Evolutionary conservation across 2,888 invertebrate species (phyloP).

Genomic region (Lasioglossum lativentre): DNA sequence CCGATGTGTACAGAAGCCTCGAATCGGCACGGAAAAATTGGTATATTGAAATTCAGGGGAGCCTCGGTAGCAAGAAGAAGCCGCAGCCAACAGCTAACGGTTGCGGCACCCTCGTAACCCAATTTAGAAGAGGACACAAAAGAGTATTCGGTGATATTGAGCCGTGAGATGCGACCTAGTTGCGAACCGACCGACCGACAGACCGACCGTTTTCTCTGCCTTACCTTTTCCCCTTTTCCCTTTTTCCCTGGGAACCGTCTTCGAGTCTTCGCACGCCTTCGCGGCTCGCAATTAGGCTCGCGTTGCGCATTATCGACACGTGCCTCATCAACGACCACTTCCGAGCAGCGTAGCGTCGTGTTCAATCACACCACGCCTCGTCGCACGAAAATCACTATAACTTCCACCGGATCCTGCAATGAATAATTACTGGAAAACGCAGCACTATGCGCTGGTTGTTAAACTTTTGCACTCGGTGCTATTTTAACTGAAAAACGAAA

Average conservation of each 20-base stretch:
- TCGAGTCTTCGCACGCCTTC: constrained; percentile 14
- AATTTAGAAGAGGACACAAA: constrained; percentile 79
- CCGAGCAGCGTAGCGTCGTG: neutral
- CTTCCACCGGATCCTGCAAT: neutral
- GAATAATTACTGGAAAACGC: neutral
- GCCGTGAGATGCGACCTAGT: constrained; percentile 81
- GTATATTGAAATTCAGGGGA: constrained; percentile 61
- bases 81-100: constrained; percentile 62
- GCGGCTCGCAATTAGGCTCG: constrained; percentile 2
- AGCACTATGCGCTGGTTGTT: too few relatives aligned
- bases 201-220: constrained; percentile 52
- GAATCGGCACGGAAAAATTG: constrained; percentile 44
- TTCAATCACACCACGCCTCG: neutral
- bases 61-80: constrained; percentile 48
- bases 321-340: neutral
- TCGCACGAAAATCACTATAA: neutral
- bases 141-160: constrained; percentile 82
- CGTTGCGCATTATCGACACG: constrained; percentile 23
- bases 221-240: constrained; percentile 59
- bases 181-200: constrained; percentile 71
- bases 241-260: constrained; percentile 3
- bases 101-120: constrained; percentile 77
- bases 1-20: constrained; percentile 11
- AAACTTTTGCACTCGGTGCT: too few relatives aligned
- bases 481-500: too few relatives aligned